Base-by-base conservation (phyloP, 2,888 invertebrate genomes). In the Aradus depressus region DNA sequence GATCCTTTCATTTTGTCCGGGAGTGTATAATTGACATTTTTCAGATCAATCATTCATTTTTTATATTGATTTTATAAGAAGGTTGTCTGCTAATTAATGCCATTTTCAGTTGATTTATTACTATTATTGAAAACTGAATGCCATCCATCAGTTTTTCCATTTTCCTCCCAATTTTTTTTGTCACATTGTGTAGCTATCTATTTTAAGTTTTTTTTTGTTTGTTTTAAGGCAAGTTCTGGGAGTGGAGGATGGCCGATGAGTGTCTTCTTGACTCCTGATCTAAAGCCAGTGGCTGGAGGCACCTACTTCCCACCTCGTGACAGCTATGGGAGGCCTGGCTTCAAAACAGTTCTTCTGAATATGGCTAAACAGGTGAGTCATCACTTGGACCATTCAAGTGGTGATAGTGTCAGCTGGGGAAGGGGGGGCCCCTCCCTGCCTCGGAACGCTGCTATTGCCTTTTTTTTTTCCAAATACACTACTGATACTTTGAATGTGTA, bases 181-280 rank as follows among this genome's bases (percentile, higher is more conserved):
- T n/a, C n/a, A n/a, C n/a, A n/a, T n/a, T n/a, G n/a, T n/a, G 28
- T 12, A 26, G 1, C 19, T 26, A 2, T 42, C 16, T 12, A 14
- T 38, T n/a, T 26, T 26, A 10, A 31, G 10, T 31, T 31, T 31
- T n/a, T 31, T 31, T 31, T 31, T 31, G 10, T 18, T 43, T 41
- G 23, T 43, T 59, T 52, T 1, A 56, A 71, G 70, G 66, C 66
- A 18, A 66, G 66, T 35, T 65, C 66, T 60, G 81, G 77, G 55
- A 65, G 77, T 56, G 89, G 93, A 3, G 95, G 95, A 4, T 96
- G 95, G 95, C 96, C 96, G 0, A 87, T 96, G 90, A 89, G 86
- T 56, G 87, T 96, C 0, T 95, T 93, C 72, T 70, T 96, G 22
- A 92, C 93, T 0, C 93, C 95, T 4, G 81, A 85, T 60, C 71